phyloP scores from a whole-genome alignment of 2,113 vertebrate genomes.

The Daubentonia madagascariensis region DNA sequence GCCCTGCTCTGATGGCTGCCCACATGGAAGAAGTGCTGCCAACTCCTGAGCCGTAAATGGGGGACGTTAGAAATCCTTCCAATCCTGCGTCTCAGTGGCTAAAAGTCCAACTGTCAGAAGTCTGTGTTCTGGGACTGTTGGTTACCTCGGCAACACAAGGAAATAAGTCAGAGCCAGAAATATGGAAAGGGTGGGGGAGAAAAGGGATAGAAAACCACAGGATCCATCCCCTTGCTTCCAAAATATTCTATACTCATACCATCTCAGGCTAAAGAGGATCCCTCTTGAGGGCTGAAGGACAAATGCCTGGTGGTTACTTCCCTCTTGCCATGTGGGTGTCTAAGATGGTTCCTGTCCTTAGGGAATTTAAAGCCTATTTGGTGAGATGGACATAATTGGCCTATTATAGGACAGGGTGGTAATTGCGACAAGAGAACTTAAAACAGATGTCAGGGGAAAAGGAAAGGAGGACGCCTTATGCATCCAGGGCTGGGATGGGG shows the following conservation, averaged over 20 bases:
- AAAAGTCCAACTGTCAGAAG: conserved; percentile 32
- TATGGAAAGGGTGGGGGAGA: neutral
- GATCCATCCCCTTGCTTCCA: neutral
- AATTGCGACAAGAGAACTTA: neutral
- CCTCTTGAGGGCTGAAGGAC: neutral
- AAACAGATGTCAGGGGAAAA: neutral
- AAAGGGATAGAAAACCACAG: neutral
- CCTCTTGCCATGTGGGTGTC: neutral
- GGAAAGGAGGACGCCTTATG: neutral
- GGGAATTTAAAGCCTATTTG: neutral
- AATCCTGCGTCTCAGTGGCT: neutral
- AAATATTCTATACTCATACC: neutral
- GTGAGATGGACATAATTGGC: neutral
- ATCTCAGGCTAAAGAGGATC: neutral
- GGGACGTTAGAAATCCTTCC: neutral
- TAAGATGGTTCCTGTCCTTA: neutral
- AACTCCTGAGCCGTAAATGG: neutral
- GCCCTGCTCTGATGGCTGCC: neutral
- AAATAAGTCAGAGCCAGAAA: neutral
- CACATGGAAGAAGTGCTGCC: neutral
- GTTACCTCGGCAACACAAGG: conserved; percentile 23
- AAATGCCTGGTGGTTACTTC: neutral
- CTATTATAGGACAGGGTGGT: neutral
- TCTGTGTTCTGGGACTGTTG: conserved; percentile 49
- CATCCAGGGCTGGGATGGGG: neutral